Percentiles rank a stretch among this genome's conserved stretches.
These are phyloP conservation scores for Rostratula benghalensis DNA, from an alignment of 2,113 vertebrate species.

Conservation along the genomic window DNA sequence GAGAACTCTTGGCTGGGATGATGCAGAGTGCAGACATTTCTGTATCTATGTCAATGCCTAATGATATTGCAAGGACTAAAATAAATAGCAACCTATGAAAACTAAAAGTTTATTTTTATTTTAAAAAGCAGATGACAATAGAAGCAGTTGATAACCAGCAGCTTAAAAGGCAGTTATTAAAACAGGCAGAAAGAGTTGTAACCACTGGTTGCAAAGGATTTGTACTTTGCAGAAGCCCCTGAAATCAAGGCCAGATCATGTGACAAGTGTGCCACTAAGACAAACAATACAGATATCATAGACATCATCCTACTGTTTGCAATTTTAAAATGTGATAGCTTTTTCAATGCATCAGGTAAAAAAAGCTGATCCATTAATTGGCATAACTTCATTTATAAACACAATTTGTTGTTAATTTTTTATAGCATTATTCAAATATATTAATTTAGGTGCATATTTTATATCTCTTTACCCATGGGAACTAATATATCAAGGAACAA, in stretches of 20 bases:
- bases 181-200: not conserved
- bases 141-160: not conserved
- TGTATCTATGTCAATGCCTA: not conserved
- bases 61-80: slow-evolving; percentile 20
- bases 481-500: not conserved
- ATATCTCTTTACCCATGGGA: not conserved
- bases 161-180: not conserved
- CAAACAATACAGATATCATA: not conserved
- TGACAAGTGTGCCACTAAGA: not conserved
- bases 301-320: not conserved
- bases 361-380: not conserved
- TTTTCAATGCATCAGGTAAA: not conserved
- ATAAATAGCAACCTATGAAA: slow-evolving; percentile 34
- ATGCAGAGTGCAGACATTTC: slow-evolving; percentile 14
- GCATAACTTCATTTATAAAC: not conserved
- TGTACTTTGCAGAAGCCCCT: not conserved
- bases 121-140: not conserved
- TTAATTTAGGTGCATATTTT: not conserved
- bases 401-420: not conserved
- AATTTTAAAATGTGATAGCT: not conserved
- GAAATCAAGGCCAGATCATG: not conserved
- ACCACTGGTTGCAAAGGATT: not conserved
- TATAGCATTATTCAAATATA: not conserved
- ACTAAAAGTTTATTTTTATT: slow-evolving; percentile 10
- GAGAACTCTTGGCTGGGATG: slow-evolving; percentile 35